Evolutionary conservation across 2,113 vertebrate species (phyloP).

Genomic region (Dolichallabes microphthalmus): DNA sequence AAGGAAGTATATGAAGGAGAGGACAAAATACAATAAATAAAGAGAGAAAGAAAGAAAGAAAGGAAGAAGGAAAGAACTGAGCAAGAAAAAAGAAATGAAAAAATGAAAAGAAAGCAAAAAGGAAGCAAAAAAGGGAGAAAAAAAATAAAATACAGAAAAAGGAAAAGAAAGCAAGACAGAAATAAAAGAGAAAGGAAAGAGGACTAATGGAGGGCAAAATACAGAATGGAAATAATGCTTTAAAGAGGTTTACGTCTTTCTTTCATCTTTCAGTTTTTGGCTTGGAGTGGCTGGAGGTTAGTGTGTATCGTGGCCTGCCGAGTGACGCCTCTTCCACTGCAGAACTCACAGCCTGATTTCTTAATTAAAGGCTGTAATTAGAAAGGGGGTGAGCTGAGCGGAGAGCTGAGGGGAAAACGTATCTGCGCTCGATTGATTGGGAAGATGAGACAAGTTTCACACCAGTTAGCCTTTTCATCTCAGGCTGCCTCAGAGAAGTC

Average conservation of each 20-base stretch:
- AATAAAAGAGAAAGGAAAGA: too few relatives aligned
- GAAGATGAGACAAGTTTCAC: slow-evolving; percentile 41
- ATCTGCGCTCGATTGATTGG: slow-evolving; percentile 25
- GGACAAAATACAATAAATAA: not conserved
- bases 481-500: slow-evolving; percentile 37
- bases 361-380: slow-evolving; percentile 66
- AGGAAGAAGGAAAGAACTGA: too few relatives aligned
- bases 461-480: slow-evolving; percentile 31
- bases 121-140: too few relatives aligned
- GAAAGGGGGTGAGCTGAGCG: slow-evolving; percentile 47
- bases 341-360: slow-evolving; percentile 69
- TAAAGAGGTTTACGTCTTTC: too few relatives aligned
- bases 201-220: too few relatives aligned
- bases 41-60: not conserved
- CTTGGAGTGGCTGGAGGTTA: not conserved
- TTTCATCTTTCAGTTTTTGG: too few relatives aligned
- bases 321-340: slow-evolving; percentile 57
- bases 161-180: too few relatives aligned
- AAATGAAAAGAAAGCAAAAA: too few relatives aligned
- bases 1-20: not conserved
- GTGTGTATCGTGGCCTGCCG: slow-evolving; percentile 58
- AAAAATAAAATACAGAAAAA: too few relatives aligned
- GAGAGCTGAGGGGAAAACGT: slow-evolving; percentile 38
- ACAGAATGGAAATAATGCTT: too few relatives aligned
- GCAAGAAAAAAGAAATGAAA: too few relatives aligned